Evolutionary conservation across 1,140 invertebrate species (phyloP).

Genomic region (Halesus radiatus): DNA sequence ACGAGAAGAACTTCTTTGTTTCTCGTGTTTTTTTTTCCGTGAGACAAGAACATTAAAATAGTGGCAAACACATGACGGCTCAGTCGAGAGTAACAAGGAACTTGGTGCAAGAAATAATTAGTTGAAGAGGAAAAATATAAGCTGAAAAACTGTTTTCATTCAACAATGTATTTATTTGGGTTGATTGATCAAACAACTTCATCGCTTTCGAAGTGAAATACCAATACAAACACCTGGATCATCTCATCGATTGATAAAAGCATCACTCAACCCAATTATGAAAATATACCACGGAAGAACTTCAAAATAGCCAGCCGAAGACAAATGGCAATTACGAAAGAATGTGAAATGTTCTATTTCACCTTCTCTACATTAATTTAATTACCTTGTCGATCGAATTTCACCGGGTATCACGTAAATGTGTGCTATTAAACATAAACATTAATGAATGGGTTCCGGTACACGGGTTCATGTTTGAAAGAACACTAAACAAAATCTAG

Average conservation of each 20-base stretch:
- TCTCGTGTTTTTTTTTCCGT: not conserved
- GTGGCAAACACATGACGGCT: not conserved
- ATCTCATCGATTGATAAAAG: not conserved
- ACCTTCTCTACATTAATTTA: not conserved
- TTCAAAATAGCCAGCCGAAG: not conserved
- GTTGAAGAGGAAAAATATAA: too few species aligned
- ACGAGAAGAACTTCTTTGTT: conserved; percentile 17
- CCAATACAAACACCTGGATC: not conserved
- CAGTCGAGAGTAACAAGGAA: not conserved
- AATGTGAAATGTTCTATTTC: conserved; percentile 2
- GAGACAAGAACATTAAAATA: not conserved
- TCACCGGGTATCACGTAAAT: conserved; percentile 1
- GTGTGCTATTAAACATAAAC: not conserved
- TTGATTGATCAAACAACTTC: too few species aligned
- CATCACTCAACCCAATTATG: not conserved
- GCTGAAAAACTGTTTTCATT: too few species aligned
- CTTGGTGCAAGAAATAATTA: not conserved
- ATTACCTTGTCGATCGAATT: conserved; percentile 16
- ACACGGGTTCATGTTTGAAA: not conserved
- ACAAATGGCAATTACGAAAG: not conserved
- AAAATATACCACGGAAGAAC: not conserved
- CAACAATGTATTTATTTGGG: too few species aligned
- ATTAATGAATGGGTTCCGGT: not conserved
- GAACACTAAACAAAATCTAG: too few species aligned
- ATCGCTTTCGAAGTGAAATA: too few species aligned